Conservation (phyloP, 2,797 vertebrate genomes). For the Coregonus sp. region DNA sequence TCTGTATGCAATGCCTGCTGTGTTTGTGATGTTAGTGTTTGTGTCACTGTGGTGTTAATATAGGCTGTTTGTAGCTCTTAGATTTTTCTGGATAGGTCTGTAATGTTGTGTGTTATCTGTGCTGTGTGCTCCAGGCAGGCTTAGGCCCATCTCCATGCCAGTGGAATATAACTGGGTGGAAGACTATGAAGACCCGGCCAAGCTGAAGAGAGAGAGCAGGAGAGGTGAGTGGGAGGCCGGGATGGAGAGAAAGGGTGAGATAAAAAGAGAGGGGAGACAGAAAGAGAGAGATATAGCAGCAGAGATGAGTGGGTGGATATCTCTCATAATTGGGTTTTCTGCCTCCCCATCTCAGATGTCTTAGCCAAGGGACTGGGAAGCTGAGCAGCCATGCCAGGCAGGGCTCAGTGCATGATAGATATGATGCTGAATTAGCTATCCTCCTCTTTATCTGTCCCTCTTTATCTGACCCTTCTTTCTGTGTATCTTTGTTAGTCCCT, state of each 20-base stretch:
- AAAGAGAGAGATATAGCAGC: constrained; percentile 27
- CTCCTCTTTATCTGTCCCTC: neutral
- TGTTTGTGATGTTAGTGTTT: constrained; percentile 34
- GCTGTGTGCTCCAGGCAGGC: constrained; percentile 82
- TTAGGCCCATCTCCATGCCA: constrained; percentile 99
- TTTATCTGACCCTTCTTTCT: neutral
- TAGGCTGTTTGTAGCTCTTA: constrained; percentile 31
- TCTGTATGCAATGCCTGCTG: constrained; percentile 21
- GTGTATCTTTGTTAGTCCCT: neutral
- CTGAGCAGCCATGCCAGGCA: constrained; percentile 68
- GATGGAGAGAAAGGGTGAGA: constrained; percentile 48
- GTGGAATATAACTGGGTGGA: constrained; percentile 99
- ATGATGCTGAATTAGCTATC: constrained; percentile 58
- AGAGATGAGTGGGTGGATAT: constrained; percentile 47
- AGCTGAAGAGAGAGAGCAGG: constrained; percentile 95
- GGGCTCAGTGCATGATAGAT: constrained; percentile 34
- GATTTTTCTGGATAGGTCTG: constrained; percentile 29
- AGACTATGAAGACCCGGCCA: constrained; percentile 95
- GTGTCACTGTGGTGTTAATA: constrained; percentile 30
- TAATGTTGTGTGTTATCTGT: constrained; percentile 32
- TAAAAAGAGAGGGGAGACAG: constrained; percentile 25
- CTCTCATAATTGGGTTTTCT: constrained; percentile 58
- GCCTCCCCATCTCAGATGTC: constrained; percentile 67
- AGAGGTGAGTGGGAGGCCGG: constrained; percentile 79
- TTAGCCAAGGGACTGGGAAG: constrained; percentile 57